These are phyloP conservation scores for Datnioides undecimradiatus DNA, from an alignment of 2,113 vertebrate genomes.

Conservation along the genomic window DNA sequence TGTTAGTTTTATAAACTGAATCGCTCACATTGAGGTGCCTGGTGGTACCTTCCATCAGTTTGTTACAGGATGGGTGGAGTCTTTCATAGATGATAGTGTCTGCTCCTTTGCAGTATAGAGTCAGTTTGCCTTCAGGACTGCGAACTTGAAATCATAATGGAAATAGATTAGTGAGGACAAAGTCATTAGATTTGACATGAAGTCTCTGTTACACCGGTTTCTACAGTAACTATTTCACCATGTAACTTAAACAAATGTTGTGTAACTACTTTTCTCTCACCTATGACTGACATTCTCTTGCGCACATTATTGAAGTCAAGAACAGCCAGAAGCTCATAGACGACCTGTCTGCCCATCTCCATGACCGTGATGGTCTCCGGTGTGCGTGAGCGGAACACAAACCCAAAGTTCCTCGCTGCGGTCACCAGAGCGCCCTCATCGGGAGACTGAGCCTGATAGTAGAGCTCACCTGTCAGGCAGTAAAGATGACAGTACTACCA, in stretches of 20 bases:
- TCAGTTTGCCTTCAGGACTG: slow-evolving; percentile 87
- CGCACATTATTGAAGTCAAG: slow-evolving; percentile 95
- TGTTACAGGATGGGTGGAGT: slow-evolving; percentile 85
- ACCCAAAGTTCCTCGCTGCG: slow-evolving; percentile 95
- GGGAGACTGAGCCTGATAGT: slow-evolving; percentile 97
- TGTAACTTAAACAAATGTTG: not conserved
- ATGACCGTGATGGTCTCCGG: slow-evolving; percentile 88
- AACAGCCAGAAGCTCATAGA: slow-evolving; percentile 91
- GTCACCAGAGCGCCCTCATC: slow-evolving; percentile 97
- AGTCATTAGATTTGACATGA: not conserved
- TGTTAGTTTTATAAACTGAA: too few species aligned
- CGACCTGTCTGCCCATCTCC: slow-evolving; percentile 88
- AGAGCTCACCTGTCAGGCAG: slow-evolving; percentile 84
- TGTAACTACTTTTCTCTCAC: slow-evolving; percentile 62
- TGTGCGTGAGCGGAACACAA: slow-evolving; percentile 92
- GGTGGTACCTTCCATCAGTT: slow-evolving; percentile 87
- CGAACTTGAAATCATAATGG: slow-evolving; percentile 80
- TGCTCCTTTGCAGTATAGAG: slow-evolving; percentile 95
- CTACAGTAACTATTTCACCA: not conserved
- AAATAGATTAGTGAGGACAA: not conserved
- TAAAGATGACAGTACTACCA: not conserved
- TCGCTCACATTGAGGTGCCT: slow-evolving; percentile 91
- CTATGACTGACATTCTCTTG: slow-evolving; percentile 98
- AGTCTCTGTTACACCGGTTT: not conserved
- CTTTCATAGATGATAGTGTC: slow-evolving; percentile 93